These are phyloP conservation scores for Montipora capitata DNA, from an alignment of 92 coral and sea anemone genomes.

Conservation along the genomic window DNA sequence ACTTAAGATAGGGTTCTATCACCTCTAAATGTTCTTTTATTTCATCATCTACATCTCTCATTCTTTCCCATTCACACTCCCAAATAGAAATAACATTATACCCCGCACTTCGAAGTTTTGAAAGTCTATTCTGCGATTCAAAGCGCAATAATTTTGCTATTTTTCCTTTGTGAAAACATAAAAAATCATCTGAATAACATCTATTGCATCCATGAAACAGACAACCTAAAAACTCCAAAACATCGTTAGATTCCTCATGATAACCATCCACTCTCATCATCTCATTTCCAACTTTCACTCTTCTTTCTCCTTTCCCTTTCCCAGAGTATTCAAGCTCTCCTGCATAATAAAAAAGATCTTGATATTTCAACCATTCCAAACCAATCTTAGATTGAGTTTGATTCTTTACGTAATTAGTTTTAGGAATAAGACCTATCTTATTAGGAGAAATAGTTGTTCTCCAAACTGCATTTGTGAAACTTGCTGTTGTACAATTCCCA, in stretches of 20 bases:
- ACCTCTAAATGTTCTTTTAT: too few relatives aligned
- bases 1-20: too few relatives aligned
- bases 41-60: too few relatives aligned
- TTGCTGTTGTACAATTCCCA: neutral
- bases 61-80: neutral
- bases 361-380: neutral
- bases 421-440: neutral
- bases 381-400: neutral
- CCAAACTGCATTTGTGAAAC: neutral
- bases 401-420: neutral
- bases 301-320: neutral
- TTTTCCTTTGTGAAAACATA: neutral
- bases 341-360: neutral
- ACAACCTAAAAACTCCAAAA: neutral
- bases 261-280: neutral
- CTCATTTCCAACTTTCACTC: neutral
- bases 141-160: neutral
- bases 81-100: neutral
- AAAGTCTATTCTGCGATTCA: too few relatives aligned
- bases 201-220: neutral
- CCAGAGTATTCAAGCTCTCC: neutral
- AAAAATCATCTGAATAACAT: neutral
- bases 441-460: neutral
- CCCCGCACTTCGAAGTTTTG: neutral
- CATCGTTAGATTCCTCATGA: neutral